Percentiles rank a stretch among this genome's conserved stretches.
Conservation (phyloP, 2,113 vertebrate genomes). For the Recurvirostra avosetta region DNA sequence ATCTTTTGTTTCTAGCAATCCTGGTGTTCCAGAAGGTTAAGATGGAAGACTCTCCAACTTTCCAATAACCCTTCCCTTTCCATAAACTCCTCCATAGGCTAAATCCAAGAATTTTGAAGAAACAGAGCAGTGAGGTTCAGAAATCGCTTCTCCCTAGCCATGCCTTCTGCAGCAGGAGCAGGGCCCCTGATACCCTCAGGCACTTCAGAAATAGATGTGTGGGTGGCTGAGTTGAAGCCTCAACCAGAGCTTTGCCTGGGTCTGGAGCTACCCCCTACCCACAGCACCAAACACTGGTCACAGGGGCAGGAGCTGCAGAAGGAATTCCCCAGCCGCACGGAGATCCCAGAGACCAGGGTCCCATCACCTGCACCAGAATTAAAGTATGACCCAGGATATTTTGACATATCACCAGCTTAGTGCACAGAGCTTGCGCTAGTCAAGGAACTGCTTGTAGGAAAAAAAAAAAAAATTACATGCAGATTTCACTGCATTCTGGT, state of each 20-base stretch:
- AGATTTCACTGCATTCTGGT: neutral
- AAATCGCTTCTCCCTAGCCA: neutral
- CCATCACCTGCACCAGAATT: neutral
- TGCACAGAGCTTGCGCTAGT: neutral
- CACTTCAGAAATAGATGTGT: neutral
- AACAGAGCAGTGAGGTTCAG: neutral
- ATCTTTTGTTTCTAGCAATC: neutral
- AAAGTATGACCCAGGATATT: neutral
- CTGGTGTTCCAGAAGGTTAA: neutral
- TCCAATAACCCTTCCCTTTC: neutral
- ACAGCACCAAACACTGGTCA: neutral
- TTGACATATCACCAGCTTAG: neutral
- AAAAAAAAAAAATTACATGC: accelerated
- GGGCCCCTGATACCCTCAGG: accelerated
- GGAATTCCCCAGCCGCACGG: accelerated
- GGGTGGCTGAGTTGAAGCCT: neutral
- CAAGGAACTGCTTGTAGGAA: neutral
- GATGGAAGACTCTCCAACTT: neutral
- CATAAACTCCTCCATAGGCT: neutral
- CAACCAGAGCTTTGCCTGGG: neutral
- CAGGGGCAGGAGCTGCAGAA: neutral
- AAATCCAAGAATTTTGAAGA: neutral
- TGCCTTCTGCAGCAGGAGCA: neutral
- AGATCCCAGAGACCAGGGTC: neutral
- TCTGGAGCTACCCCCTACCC: neutral